Base-by-base conservation (phyloP, 1,140 invertebrate species). In the Eurytemora carolleeae region DNA sequence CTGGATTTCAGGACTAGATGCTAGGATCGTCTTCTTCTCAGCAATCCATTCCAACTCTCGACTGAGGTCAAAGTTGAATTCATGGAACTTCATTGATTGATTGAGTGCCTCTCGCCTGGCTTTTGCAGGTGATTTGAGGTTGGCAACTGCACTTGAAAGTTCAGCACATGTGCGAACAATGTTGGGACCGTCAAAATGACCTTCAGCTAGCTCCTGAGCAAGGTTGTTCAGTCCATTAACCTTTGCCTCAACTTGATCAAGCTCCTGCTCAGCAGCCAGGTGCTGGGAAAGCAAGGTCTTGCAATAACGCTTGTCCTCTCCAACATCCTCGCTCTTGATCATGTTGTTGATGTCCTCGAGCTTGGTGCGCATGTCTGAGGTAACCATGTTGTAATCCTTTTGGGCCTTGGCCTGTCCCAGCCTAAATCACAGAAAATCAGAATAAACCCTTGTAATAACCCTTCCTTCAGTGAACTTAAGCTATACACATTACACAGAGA, bases 1-100 rank as follows among this genome's bases (percentile, higher is more conserved):
- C 76, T 63, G 71, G 70, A 52, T 76, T 80, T 1, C 82, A 80
- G 1, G 87, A 86, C 0, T 80, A 78, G 1, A 86, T 89, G 2
- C 84, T 77, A 2, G 85, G 83, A 59, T 85, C 70, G 65, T 91
- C 85, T 71, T 97, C 21, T 59, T 59, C 58, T 59, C 94, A 26
- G 83, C 82, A 59, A 97, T 91, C 93, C 93, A 98, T 69, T 93
- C 88, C 67, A 94, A 76, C 72, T 98, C 92, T 0, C 83, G 83
- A 62, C 94, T 87, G 26, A 94, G 76, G 71, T 96, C 89, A 70
- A 95, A 95, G 22, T 83, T 83, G 73, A 96, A 94, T 71, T 96
- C 92, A 70, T 96, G 90, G 69, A 86, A 86, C 63, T 84, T 79
- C 2, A 88, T 69, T 25, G 86, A 86, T 70, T 92, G 88, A 69